These are phyloP conservation scores for Oryzias woworae DNA, from an alignment of 2,113 vertebrate genomes.

Conservation along the genomic window DNA sequence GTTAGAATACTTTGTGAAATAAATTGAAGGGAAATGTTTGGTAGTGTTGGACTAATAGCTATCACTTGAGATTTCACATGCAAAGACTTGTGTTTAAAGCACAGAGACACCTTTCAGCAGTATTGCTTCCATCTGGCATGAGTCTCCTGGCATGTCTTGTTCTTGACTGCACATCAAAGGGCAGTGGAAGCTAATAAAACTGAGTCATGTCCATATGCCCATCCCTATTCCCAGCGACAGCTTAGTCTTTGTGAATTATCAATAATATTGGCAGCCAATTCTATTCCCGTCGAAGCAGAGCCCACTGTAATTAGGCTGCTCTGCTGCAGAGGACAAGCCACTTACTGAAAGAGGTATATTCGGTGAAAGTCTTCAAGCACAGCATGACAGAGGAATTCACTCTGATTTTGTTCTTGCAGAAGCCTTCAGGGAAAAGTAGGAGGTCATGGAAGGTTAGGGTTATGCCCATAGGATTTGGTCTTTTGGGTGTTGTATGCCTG, in stretches of 20 bases:
- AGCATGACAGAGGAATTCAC: constrained; percentile 19
- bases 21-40: constrained; percentile 54
- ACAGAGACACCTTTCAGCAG: constrained; percentile 59
- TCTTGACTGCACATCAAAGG: constrained; percentile 72
- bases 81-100: constrained; percentile 58
- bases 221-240: constrained; percentile 66
- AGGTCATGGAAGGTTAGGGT: constrained; percentile 18
- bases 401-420: constrained; percentile 26
- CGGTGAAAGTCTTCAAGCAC: constrained; percentile 20
- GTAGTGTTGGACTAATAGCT: constrained; percentile 44
- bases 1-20: constrained; percentile 43
- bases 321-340: constrained; percentile 52
- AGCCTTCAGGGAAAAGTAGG: constrained; percentile 7
- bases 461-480: not conserved
- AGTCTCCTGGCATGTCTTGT: constrained; percentile 53
- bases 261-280: constrained; percentile 71
- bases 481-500: constrained; percentile 1
- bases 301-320: constrained; percentile 69
- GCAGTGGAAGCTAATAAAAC: constrained; percentile 66
- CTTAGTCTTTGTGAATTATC: constrained; percentile 76
- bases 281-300: constrained; percentile 60
- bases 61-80: constrained; percentile 42
- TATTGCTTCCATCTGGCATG: constrained; percentile 64
- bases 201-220: constrained; percentile 62
- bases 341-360: constrained; percentile 45